These are phyloP conservation scores for Copsychus sechellarum DNA, from an alignment of 2,113 vertebrate species.

Conservation along the genomic window DNA sequence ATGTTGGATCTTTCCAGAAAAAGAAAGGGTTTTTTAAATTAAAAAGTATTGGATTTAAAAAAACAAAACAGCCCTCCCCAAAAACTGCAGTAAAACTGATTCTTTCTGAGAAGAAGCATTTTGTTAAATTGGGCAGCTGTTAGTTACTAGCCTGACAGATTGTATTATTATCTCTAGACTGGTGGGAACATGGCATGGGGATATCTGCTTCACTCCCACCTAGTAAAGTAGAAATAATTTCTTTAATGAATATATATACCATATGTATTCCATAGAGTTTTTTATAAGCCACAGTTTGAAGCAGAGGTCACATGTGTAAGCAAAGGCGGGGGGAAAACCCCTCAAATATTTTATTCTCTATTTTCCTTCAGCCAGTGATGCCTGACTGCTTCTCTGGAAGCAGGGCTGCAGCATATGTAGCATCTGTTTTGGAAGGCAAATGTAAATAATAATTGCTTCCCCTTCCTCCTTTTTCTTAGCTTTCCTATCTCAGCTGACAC, in stretches of 20 bases:
- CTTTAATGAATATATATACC: background rate
- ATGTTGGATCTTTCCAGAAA: background rate
- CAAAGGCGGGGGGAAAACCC: rapidly evolving
- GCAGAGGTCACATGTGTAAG: background rate
- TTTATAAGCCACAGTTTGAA: background rate
- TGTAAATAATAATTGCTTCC: background rate
- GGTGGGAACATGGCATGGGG: background rate
- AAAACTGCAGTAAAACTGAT: background rate
- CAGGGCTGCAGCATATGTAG: background rate
- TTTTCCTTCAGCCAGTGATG: background rate
- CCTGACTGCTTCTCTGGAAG: background rate
- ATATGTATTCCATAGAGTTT: background rate
- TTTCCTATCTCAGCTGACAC: background rate
- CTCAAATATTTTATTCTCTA: background rate
- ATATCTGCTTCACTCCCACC: background rate
- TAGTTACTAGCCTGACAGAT: background rate
- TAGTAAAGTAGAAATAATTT: background rate
- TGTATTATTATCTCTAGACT: background rate
- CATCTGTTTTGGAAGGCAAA: background rate
- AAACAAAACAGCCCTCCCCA: background rate
- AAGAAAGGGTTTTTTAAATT: background rate
- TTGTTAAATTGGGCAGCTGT: background rate
- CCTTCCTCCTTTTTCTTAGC: background rate
- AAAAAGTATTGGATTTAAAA: background rate
- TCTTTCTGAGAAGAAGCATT: background rate